Percentiles rank a stretch among this genome's conserved stretches.
phyloP scores from a whole-genome alignment of 2,888 invertebrate genomes.

The Hipparchia semele region DNA sequence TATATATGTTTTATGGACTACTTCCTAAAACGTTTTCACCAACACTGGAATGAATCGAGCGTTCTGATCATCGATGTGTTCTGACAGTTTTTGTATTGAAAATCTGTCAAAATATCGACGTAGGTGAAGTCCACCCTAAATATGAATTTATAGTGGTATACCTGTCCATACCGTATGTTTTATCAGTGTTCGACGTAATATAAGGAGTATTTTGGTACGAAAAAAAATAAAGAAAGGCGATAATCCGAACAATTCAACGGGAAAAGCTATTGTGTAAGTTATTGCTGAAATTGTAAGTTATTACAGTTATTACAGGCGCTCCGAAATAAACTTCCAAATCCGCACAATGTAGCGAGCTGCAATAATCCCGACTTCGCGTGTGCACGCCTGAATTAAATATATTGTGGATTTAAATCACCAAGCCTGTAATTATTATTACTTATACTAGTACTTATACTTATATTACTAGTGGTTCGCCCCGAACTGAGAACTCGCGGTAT shows the following conservation, averaged over 20 bases:
- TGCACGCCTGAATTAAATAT: neutral
- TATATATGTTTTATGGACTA: too few relatives aligned
- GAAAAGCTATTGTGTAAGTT: constrained; percentile 4
- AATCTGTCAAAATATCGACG: too few relatives aligned
- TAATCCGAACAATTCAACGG: neutral
- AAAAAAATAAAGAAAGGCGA: neutral
- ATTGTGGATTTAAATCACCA: neutral
- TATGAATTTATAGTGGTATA: too few relatives aligned
- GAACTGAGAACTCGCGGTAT: too few relatives aligned
- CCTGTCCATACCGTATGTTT: neutral
- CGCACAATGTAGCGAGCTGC: neutral
- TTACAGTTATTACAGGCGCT: neutral
- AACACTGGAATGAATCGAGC: too few relatives aligned
- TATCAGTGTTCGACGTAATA: neutral
- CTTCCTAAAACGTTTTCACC: neutral
- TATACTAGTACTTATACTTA: too few relatives aligned
- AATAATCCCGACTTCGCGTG: neutral
- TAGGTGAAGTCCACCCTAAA: too few relatives aligned
- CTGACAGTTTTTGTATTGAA: too few relatives aligned
- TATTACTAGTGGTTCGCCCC: too few relatives aligned
- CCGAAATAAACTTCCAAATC: neutral
- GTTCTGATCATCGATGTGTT: too few relatives aligned
- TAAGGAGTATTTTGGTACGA: neutral
- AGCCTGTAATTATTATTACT: too few relatives aligned
- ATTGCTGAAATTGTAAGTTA: constrained; percentile 2